phyloP scores from a whole-genome alignment of 2,113 vertebrate genomes.

The Orthonyx spaldingii region DNA sequence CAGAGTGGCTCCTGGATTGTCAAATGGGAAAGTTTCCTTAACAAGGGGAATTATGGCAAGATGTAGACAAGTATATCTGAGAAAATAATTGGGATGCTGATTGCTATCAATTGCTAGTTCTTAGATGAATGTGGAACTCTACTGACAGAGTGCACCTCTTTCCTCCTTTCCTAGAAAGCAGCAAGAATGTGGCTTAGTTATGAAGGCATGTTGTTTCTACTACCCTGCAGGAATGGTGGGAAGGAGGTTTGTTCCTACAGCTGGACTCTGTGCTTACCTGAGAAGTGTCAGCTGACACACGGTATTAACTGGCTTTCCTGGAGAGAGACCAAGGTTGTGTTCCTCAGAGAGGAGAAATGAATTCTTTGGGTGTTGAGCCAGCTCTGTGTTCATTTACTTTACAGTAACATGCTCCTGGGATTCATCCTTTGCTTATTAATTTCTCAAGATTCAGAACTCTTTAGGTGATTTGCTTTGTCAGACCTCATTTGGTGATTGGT shows the following conservation, averaged over 20 bases:
- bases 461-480: background rate
- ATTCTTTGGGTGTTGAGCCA: background rate
- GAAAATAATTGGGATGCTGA: background rate
- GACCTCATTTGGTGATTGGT: background rate
- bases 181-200: background rate
- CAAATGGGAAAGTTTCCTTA: background rate
- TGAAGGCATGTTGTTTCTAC: rapidly evolving
- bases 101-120: background rate
- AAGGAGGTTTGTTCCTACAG: background rate
- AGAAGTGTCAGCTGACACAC: background rate
- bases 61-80: background rate
- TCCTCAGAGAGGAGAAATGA: background rate
- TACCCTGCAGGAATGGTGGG: background rate
- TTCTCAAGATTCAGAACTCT: background rate
- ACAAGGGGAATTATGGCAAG: background rate
- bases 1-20: no score
- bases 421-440: background rate
- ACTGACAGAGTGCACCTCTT: rapidly evolving
- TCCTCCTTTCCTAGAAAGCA: background rate
- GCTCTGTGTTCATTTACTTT: background rate
- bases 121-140: background rate
- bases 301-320: background rate
- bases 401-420: background rate
- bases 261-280: background rate
- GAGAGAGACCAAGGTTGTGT: background rate